Conservation (phyloP, 2,113 vertebrate genomes). For the Platichthys stellatus region DNA sequence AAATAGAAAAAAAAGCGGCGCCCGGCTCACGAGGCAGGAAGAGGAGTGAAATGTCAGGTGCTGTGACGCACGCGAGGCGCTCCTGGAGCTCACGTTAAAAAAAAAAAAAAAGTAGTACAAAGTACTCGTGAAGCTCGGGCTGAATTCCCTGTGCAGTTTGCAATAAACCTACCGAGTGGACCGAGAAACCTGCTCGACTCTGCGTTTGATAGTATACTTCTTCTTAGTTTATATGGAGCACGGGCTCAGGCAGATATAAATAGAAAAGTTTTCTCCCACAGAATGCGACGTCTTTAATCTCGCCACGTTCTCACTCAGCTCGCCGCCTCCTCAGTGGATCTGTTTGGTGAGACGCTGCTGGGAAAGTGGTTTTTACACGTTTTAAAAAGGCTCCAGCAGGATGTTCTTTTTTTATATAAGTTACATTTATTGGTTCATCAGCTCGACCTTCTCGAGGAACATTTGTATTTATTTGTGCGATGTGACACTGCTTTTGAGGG, state of each 20-base stretch:
- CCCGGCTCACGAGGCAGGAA: neutral
- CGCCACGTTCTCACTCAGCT: constrained; percentile 15
- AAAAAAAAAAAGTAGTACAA: neutral
- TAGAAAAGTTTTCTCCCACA: neutral
- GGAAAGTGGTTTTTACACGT: no score
- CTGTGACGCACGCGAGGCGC: neutral
- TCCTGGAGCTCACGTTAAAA: neutral
- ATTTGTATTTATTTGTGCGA: constrained; percentile 3
- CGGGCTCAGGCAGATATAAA: neutral
- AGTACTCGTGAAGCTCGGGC: neutral
- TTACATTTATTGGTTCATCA: constrained; percentile 20
- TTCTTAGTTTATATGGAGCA: neutral
- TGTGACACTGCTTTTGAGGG: constrained; percentile 13
- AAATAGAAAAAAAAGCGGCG: neutral
- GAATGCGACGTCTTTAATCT: constrained; percentile 18
- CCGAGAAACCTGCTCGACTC: neutral
- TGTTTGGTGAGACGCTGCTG: neutral
- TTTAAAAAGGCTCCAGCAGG: neutral
- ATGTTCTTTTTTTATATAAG: constrained; percentile 18
- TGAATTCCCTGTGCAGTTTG: neutral
- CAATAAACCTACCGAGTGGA: neutral
- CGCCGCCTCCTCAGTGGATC: neutral
- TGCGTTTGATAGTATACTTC: neutral
- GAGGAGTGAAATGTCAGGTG: neutral
- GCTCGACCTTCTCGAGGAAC: constrained; percentile 24